These are phyloP conservation scores for Regulus satrapa DNA, from an alignment of 2,113 vertebrate species.

Conservation along the genomic window DNA sequence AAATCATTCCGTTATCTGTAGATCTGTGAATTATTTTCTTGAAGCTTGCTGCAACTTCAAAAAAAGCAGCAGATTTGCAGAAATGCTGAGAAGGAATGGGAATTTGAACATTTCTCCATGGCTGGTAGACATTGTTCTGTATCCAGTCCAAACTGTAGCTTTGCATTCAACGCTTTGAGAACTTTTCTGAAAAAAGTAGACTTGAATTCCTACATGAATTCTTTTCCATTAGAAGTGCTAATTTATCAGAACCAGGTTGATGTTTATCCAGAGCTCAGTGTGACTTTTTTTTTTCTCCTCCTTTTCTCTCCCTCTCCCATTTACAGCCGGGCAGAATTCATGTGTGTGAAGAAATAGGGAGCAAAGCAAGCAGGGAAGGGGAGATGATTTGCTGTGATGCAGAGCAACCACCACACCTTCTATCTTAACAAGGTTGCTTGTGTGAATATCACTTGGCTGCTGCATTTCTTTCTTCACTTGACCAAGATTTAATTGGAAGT, in stretches of 20 bases:
- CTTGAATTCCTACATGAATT: background rate
- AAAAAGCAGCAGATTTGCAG: background rate
- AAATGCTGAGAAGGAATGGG: background rate
- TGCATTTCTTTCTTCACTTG: background rate
- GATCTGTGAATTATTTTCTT: constrained; percentile 10
- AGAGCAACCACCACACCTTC: background rate
- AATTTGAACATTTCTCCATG: background rate
- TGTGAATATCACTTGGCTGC: background rate
- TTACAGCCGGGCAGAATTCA: background rate
- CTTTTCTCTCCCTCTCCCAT: background rate
- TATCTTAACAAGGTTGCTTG: background rate
- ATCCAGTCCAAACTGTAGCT: background rate
- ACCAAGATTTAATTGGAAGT: background rate
- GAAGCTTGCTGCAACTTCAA: background rate
- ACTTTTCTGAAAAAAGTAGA: background rate
- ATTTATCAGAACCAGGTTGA: background rate
- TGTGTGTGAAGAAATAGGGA: background rate
- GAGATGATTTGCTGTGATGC: background rate
- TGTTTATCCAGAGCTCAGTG: background rate
- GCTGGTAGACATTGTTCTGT: rapidly evolving
- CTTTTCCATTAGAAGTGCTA: background rate
- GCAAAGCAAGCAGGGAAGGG: background rate
- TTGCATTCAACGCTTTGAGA: background rate
- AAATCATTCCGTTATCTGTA: constrained; percentile 41
- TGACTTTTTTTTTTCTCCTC: background rate